Evolutionary conservation across 1,140 invertebrate genomes (phyloP).

Genomic region (Lordiphosa mommai): DNA sequence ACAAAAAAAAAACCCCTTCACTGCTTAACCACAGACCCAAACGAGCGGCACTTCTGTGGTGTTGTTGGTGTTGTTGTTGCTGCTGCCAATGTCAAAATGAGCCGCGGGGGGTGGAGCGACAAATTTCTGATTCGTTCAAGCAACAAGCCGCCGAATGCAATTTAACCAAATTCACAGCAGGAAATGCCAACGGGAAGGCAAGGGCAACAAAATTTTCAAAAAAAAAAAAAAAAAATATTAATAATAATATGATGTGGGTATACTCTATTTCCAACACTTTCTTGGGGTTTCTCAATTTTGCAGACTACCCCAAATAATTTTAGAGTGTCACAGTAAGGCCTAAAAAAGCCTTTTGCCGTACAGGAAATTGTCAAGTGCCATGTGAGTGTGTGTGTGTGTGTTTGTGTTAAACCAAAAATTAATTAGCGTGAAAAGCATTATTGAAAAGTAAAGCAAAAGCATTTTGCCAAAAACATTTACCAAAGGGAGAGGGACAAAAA

Average conservation of each 20-base stretch:
- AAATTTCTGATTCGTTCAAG: conserved; percentile 60
- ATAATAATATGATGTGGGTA: conserved; percentile 6
- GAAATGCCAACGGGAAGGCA: conserved; percentile 41
- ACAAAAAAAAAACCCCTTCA: conserved; percentile 6
- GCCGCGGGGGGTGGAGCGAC: conserved; percentile 45
- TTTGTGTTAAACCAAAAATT: conserved; percentile 63
- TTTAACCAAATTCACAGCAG: conserved; percentile 70
- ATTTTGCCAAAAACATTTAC: conserved; percentile 36
- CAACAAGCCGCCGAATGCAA: conserved; percentile 54
- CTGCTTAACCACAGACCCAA: conserved; percentile 19
- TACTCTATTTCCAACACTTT: too few relatives aligned
- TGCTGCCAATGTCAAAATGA: conserved; percentile 4
- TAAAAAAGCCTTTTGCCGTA: conserved; percentile 20
- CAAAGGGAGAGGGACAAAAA: conserved; percentile 41
- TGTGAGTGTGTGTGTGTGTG: conserved; percentile 17
- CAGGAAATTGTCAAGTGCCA: conserved; percentile 60
- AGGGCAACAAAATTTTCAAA: conserved; percentile 39
- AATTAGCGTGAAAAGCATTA: conserved; percentile 77
- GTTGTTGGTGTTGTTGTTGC: too few relatives aligned
- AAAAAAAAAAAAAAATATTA: conserved; percentile 7
- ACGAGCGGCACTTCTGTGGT: conserved; percentile 55
- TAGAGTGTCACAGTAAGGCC: conserved; percentile 16
- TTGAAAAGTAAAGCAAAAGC: conserved; percentile 50
- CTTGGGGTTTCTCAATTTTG: too few relatives aligned
- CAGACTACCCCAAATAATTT: conserved; percentile 10